Evolutionary conservation across 1,140 invertebrate species (phyloP), one percentile per base, ranked within the genome.

Genomic region (Gonatopus flavifemur): DNA sequence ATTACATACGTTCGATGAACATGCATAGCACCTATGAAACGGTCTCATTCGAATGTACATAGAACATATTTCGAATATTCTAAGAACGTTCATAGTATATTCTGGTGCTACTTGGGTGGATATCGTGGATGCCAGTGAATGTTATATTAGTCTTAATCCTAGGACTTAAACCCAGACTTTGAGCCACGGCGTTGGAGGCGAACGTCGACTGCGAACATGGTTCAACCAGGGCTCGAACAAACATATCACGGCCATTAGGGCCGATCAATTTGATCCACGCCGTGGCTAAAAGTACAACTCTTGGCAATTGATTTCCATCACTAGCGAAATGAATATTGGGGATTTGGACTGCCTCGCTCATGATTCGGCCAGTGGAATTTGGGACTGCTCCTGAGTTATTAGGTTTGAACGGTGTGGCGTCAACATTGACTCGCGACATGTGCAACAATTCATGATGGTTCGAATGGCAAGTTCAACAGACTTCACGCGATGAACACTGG

Each of bases 391-490:
- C 25, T 28, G 6, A 12, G 6, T 28, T 28, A 7, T 28, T 12
- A 7, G 25, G 25, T n/a, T n/a, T n/a, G n/a, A n/a, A n/a, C 25
- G 25, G 25, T 12, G 6, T 28, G 25, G 25, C 25, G 6, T 28
- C 12, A 28, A 7, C 25, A 6, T 12, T 6, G 6, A 28, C 12
- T 28, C 6, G 6, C 25, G 25, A 6, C 10, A 13, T 4, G 15
- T 46, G 43, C 1, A 46, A 15, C 8, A 46, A 10, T 3, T 19
- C 20, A 13, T 46, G 31, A 25, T 46, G 43, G 2, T 46, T 31
- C 16, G 22, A 1, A 1, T 35, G 8, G 16, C 37, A 49, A 9
- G 15, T 22, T 18, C 9, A 13, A 21, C 47, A 49, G 9, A 37
- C 24, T 1, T 10, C n/a, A 2, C 10, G 6, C 3, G 47, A 49